phyloP scores from a whole-genome alignment of 2,797 vertebrate genomes.

The Sebastes iracundus region DNA sequence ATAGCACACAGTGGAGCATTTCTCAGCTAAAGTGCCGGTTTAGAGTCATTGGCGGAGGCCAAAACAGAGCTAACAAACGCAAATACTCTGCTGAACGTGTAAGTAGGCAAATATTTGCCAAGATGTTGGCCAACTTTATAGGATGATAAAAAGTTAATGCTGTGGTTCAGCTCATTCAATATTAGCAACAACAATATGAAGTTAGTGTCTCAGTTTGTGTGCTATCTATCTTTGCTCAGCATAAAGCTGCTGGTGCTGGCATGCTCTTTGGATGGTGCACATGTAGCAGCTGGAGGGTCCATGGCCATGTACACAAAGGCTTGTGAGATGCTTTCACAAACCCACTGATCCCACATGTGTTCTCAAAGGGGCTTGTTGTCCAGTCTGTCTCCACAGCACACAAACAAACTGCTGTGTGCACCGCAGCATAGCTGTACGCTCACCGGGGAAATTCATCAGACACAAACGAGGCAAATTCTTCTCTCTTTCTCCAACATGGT shows the following conservation, averaged over 20 bases:
- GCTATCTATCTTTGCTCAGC: background rate
- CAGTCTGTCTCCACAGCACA: conserved; percentile 15
- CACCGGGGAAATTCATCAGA: conserved; percentile 18
- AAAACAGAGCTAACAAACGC: background rate
- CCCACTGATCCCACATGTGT: conserved; percentile 27
- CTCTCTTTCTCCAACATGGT: background rate
- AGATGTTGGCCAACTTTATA: background rate
- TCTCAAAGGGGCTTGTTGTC: conserved; percentile 12
- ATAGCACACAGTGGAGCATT: background rate
- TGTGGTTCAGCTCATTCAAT: background rate
- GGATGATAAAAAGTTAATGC: background rate
- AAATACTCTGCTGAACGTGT: background rate
- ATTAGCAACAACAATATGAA: background rate
- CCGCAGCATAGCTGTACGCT: conserved; percentile 15
- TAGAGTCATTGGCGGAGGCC: background rate
- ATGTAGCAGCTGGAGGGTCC: conserved; percentile 3
- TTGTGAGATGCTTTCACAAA: conserved; percentile 23
- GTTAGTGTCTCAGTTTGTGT: background rate
- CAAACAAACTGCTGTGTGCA: conserved; percentile 26
- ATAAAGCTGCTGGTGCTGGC: background rate
- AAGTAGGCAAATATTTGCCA: background rate
- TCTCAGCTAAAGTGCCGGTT: background rate
- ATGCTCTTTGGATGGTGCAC: background rate
- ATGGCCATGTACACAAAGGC: conserved; percentile 4
- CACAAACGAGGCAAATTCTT: conserved; percentile 1